These are phyloP conservation scores for Petromus typicus DNA, from an alignment of 2,113 vertebrate genomes.

Conservation along the genomic window DNA sequence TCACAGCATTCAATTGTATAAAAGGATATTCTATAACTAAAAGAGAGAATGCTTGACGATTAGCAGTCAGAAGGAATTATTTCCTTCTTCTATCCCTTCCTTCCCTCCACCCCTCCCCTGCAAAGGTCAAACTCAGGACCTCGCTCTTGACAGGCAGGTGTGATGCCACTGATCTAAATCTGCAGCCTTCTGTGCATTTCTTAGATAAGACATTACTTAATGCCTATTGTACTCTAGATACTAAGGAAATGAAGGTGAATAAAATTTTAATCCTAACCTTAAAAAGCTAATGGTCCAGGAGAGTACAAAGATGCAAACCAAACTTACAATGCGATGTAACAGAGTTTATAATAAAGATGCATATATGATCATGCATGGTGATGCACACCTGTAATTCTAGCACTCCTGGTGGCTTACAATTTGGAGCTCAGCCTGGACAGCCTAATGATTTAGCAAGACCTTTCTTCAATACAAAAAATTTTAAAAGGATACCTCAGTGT, in stretches of 20 bases:
- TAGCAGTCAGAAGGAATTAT: neutral
- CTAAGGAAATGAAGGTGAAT: slow-evolving; percentile 8
- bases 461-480: neutral
- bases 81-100: neutral
- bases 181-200: neutral
- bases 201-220: slow-evolving; percentile 25
- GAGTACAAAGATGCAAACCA: neutral
- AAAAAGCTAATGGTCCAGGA: neutral
- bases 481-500: neutral
- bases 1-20: neutral
- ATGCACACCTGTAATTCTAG: neutral
- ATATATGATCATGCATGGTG: neutral
- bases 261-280: slow-evolving; percentile 15
- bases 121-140: no score
- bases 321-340: neutral
- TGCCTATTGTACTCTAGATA: neutral
- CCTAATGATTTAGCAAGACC: neutral
- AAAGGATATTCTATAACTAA: slow-evolving; percentile 26
- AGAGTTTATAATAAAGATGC: neutral
- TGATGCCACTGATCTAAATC: no score
- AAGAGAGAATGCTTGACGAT: neutral
- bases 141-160: no score
- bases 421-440: neutral
- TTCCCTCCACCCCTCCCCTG: no score
- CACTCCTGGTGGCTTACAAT: neutral